Conservation (phyloP, 1,140 invertebrate species). For the Atopsyche davidsoni region DNA sequence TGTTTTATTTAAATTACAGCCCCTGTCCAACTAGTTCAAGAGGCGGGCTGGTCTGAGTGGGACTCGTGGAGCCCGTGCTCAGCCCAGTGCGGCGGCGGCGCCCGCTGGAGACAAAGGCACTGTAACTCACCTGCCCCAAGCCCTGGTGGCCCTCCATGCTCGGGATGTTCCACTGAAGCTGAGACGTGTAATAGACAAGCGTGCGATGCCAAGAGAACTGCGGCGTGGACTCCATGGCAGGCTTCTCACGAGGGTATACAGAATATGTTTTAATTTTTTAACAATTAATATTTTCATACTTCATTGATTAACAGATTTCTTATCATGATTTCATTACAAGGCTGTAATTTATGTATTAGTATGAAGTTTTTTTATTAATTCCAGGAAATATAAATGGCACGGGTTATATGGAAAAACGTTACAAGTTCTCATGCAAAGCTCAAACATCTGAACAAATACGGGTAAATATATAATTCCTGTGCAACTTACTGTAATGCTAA, state of each 20-base stretch:
- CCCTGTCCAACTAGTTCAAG: conserved; percentile 52
- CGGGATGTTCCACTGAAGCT: conserved; percentile 59
- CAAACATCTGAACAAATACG: conserved; percentile 10
- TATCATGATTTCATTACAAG: too few relatives aligned
- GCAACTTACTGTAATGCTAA: neutral
- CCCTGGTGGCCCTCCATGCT: conserved; percentile 42
- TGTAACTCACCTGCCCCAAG: conserved; percentile 37
- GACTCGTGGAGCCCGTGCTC: conserved; percentile 62
- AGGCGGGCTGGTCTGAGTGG: conserved; percentile 72
- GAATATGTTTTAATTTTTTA: too few relatives aligned
- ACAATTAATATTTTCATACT: conserved; percentile 2
- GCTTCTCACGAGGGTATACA: too few relatives aligned
- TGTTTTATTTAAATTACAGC: conserved; percentile 32
- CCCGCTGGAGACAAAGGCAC: conserved; percentile 31
- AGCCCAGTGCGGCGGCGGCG: conserved; percentile 44
- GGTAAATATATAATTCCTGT: conserved; percentile 1
- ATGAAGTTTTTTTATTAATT: conserved; percentile 3
- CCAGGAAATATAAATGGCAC: conserved; percentile 7
- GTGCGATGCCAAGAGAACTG: conserved; percentile 61
- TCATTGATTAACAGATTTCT: too few relatives aligned
- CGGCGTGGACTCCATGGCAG: conserved; percentile 70
- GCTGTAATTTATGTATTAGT: conserved; percentile 1
- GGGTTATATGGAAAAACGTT: conserved; percentile 16
- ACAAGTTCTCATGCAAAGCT: conserved; percentile 16
- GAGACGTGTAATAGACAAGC: conserved; percentile 62